These are phyloP conservation scores for Dipodomys stephensi DNA, from an alignment of 2,113 vertebrate genomes.

Conservation along the genomic window DNA sequence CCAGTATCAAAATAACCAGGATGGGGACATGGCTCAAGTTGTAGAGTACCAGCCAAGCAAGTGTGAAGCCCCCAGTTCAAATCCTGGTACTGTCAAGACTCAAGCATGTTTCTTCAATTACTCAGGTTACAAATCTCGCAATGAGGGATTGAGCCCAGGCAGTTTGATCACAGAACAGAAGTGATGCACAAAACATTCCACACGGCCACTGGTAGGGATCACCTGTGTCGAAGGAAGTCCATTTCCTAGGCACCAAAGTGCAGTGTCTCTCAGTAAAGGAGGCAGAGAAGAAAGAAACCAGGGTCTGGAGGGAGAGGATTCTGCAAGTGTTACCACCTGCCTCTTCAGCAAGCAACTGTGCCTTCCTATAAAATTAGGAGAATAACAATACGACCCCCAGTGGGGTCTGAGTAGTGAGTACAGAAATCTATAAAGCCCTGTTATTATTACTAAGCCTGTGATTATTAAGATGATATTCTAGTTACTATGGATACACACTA, in stretches of 20 bases:
- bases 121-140: background rate
- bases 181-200: background rate
- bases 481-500: constrained; percentile 62
- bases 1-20: too few species aligned
- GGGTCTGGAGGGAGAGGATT: background rate
- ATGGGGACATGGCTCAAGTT: background rate
- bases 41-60: background rate
- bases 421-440: constrained; percentile 3
- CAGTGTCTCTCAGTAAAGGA: background rate
- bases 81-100: background rate
- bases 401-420: constrained; percentile 26
- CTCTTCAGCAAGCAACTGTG: constrained; percentile 44
- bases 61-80: too few species aligned
- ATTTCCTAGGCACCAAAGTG: background rate
- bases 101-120: background rate
- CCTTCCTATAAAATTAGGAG: constrained; percentile 53
- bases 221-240: background rate
- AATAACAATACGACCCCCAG: background rate
- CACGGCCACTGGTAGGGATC: background rate
- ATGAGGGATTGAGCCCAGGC: background rate
- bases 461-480: constrained; percentile 60
- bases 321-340: background rate
- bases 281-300: background rate
- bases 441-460: constrained; percentile 55
- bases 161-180: background rate